phyloP scores from a whole-genome alignment of 2,888 invertebrate genomes.

The Morpho deidamia region DNA sequence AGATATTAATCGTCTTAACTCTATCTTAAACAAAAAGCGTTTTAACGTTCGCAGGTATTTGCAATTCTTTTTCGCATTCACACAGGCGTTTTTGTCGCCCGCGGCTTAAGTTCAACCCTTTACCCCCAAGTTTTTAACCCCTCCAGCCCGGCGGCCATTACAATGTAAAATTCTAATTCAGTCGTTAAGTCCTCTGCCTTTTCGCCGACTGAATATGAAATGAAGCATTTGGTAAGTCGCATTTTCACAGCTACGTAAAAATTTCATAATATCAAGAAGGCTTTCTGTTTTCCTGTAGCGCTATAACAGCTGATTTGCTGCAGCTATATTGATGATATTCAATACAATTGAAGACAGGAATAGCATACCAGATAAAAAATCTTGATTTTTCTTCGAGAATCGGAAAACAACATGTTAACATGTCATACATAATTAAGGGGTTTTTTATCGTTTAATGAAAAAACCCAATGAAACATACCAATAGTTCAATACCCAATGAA shows the following conservation, averaged over 20 bases:
- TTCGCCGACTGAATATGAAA: slow-evolving; percentile 32
- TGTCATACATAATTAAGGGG: too few relatives aligned
- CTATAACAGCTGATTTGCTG: too few relatives aligned
- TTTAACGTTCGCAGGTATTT: slow-evolving; percentile 1
- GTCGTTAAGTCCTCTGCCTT: slow-evolving; percentile 49
- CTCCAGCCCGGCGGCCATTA: slow-evolving; percentile 37
- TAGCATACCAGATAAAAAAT: too few relatives aligned
- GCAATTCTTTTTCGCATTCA: slow-evolving; percentile 3
- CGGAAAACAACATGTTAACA: too few relatives aligned
- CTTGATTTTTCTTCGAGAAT: too few relatives aligned
- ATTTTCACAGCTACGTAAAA: not conserved
- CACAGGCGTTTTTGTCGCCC: slow-evolving; percentile 14
- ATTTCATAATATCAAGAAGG: not conserved
- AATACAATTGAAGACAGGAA: too few relatives aligned
- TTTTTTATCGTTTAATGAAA: too few relatives aligned
- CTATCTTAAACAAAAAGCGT: not conserved
- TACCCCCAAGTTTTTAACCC: slow-evolving; percentile 26
- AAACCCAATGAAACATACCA: too few relatives aligned
- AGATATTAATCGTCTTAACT: not conserved
- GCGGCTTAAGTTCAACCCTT: slow-evolving; percentile 22
- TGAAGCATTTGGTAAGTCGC: slow-evolving; percentile 11
- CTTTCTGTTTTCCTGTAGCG: not conserved
- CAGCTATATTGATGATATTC: too few relatives aligned
- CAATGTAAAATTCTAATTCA: slow-evolving; percentile 66
- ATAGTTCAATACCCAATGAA: too few relatives aligned